Evolutionary conservation across 2,797 vertebrate species (phyloP).

Genomic region (Lycodopsis pacificus): DNA sequence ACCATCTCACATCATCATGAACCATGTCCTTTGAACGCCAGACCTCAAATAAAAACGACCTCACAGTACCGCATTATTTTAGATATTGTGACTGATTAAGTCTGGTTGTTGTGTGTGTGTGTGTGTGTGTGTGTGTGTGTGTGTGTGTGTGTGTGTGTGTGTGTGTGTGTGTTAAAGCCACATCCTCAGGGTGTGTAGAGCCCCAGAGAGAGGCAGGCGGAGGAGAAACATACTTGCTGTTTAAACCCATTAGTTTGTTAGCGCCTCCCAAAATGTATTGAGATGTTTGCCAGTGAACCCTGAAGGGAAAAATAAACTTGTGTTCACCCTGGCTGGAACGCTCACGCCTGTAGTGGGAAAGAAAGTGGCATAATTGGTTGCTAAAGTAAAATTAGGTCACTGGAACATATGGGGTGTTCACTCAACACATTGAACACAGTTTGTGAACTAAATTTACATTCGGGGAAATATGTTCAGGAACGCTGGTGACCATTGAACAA

Average conservation of each 20-base stretch:
- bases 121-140: not conserved
- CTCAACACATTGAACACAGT: conserved; percentile 19
- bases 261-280: conserved; percentile 60
- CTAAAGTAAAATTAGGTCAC: conserved; percentile 54
- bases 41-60: conserved; percentile 52
- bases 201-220: conserved; percentile 61
- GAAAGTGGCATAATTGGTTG: conserved; percentile 58
- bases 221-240: conserved; percentile 68
- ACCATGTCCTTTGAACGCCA: conserved; percentile 42
- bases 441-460: conserved; percentile 33
- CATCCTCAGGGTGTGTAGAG: conserved; percentile 72
- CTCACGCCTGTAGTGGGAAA: conserved; percentile 43
- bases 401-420: conserved; percentile 63
- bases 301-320: conserved; percentile 53
- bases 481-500: not conserved
- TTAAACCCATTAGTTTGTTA: conserved; percentile 69
- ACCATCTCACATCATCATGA: conserved; percentile 27
- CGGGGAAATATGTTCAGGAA: conserved; percentile 1
- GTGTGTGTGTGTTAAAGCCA: conserved; percentile 51
- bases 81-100: conserved; percentile 45
- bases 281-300: conserved; percentile 55
- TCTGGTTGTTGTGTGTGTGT: conserved; percentile 23
- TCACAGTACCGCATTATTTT: conserved; percentile 39
- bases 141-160: conserved; percentile 36
- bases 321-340: conserved; percentile 17